Base-by-base conservation (phyloP, 2,113 vertebrate genomes). In the Ageneiosus marmoratus region DNA sequence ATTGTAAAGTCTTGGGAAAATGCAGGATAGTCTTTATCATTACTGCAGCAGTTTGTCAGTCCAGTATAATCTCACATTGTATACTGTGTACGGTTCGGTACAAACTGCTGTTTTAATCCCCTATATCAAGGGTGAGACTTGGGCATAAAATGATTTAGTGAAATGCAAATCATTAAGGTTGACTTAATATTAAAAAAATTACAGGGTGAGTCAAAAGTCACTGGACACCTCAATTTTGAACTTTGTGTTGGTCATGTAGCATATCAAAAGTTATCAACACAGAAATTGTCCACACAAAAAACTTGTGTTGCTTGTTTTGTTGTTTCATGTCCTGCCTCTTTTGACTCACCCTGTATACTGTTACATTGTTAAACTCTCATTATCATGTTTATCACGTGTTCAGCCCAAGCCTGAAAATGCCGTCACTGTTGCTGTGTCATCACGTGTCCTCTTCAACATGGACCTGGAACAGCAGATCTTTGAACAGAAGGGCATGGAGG, bases 391-490 rank as follows among this genome's bases (percentile, higher is more conserved):
- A 32, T 32, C 69, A 24, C 82, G 63, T 82, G 22, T 72, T 77
- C 89, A 98, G 97, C 98, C 97, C 0, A 97, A 96, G 67, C 96
- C 97, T 0, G 93, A 98, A 89, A 95, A 98, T 0, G 97, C 97
- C 62, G 95, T 98, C 89, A 99, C 97, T 85, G 96, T 99, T 0
- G 97, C 96, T 0, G 96, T 99, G 89, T 99, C 98, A 0, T 95
- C 97, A 0, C 92, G 95, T 1, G 96, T 97, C 4, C 93, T 99
- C 44, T 99, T 99, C 91, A 96, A 95, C 89, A 98, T 99, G 97
- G 97, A 98, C 22, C 94, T 94, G 86, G 97, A 99, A 89, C 96
- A 97, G 90, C 94, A 92, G 80, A 96, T 99, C 85, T 98, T 95
- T 83, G 87, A 88, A 0, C 93, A 96, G 86, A 94, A 95, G 53